Percentiles rank a stretch among this genome's conserved stretches.
Conservation (phyloP, 2,888 invertebrate species). For the Saturnia pavonia region DNA sequence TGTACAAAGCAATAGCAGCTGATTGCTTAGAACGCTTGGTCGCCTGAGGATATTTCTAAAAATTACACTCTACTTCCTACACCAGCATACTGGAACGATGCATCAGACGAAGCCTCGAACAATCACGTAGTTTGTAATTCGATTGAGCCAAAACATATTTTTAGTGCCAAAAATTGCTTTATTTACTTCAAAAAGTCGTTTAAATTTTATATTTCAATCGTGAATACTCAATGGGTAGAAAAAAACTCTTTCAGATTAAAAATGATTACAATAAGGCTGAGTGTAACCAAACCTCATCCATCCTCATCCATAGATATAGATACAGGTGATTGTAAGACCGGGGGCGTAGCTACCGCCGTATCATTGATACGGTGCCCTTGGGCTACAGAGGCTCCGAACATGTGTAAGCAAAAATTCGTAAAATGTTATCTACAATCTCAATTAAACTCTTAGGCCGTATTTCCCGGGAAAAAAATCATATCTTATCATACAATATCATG, state of each 20-base stretch:
- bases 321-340: background rate
- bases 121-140: slow-evolving; percentile 76
- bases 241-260: background rate
- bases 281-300: background rate
- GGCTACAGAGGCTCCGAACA: no score
- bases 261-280: background rate
- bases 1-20: slow-evolving; percentile 40
- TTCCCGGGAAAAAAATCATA: no score
- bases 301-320: background rate
- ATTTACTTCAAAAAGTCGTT: background rate
- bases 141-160: slow-evolving; percentile 75
- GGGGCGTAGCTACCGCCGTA: no score
- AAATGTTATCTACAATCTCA: no score
- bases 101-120: slow-evolving; percentile 55
- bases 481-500: no score
- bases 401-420: no score
- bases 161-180: slow-evolving; percentile 52
- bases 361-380: no score
- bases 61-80: slow-evolving; percentile 57
- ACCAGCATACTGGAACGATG: slow-evolving; percentile 17
- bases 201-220: background rate
- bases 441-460: no score
- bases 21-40: slow-evolving; percentile 45
- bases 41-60: slow-evolving; percentile 61
- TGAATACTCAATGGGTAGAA: background rate